Percentiles rank a stretch among this genome's conserved stretches.
Evolutionary conservation across 2,888 invertebrate species (phyloP).

Genomic region (Gryllus longicercus): DNA sequence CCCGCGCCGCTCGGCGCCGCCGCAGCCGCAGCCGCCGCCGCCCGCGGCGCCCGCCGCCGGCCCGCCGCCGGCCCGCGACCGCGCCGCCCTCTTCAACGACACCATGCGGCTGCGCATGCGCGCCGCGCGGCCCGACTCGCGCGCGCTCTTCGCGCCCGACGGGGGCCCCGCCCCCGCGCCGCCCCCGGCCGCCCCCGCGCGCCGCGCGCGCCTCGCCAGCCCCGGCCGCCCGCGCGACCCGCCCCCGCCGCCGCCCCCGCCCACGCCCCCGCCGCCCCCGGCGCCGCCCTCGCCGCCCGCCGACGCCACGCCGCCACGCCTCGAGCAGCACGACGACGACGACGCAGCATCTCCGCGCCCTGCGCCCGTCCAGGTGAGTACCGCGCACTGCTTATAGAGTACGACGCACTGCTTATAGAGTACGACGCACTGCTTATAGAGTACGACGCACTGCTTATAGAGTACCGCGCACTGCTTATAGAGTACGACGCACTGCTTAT

Average conservation of each 20-base stretch:
- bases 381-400: too few relatives aligned
- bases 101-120: conserved; percentile 75
- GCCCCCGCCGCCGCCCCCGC: conserved; percentile 50
- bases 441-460: too few relatives aligned
- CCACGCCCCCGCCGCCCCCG: conserved; percentile 37
- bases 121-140: conserved; percentile 52
- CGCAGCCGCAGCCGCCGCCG: conserved; percentile 41
- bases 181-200: conserved; percentile 33
- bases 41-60: conserved; percentile 40
- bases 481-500: too few relatives aligned
- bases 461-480: too few relatives aligned
- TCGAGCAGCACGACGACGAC: neutral
- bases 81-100: conserved; percentile 65
- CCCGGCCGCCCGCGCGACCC: conserved; percentile 46
- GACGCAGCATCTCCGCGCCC: conserved; percentile 31
- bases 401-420: too few relatives aligned
- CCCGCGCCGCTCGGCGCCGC: neutral
- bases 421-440: too few relatives aligned
- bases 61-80: conserved; percentile 49
- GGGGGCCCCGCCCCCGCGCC: conserved; percentile 36
- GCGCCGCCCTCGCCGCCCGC: neutral
- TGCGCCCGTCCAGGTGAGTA: conserved; percentile 35
- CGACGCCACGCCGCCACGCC: conserved; percentile 36
- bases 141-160: conserved; percentile 56
- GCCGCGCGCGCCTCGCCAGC: conserved; percentile 34